phyloP scores from a whole-genome alignment of 2,888 invertebrate species.

The Scaptomyza cyrtandrae region DNA sequence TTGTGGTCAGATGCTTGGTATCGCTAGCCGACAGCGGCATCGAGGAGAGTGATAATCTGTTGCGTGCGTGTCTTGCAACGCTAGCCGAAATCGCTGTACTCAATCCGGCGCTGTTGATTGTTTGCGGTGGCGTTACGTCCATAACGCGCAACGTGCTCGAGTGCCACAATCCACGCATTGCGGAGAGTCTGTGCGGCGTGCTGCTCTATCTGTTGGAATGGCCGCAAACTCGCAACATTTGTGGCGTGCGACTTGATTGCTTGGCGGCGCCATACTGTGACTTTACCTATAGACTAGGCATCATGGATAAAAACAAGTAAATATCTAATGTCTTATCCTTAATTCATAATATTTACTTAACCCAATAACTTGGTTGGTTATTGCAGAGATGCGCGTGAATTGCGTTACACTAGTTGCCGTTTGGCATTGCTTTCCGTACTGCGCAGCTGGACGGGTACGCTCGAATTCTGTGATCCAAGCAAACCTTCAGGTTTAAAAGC shows the following conservation, averaged over 20 bases:
- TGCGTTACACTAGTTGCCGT: slow-evolving; percentile 93
- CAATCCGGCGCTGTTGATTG: slow-evolving; percentile 92
- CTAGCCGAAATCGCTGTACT: slow-evolving; percentile 95
- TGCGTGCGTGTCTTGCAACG: slow-evolving; percentile 93
- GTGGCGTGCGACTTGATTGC: slow-evolving; percentile 92
- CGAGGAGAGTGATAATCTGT: slow-evolving; percentile 91
- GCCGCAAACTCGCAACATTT: slow-evolving; percentile 91
- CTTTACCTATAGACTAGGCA: slow-evolving; percentile 91
- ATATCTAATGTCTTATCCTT: slow-evolving; percentile 17
- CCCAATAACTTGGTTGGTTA: no score
- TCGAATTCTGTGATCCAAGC: slow-evolving; percentile 93
- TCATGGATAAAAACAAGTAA: slow-evolving; percentile 90
- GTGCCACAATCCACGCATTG: slow-evolving; percentile 94
- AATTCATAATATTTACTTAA: neutral
- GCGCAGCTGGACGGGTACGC: slow-evolving; percentile 95
- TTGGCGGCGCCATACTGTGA: slow-evolving; percentile 97
- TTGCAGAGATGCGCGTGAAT: slow-evolving; percentile 90
- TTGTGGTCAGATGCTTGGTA: slow-evolving; percentile 91
- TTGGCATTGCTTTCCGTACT: slow-evolving; percentile 92
- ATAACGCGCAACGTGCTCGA: slow-evolving; percentile 93
- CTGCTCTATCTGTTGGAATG: slow-evolving; percentile 93
- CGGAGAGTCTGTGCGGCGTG: slow-evolving; percentile 95
- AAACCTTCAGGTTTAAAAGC: slow-evolving; percentile 91
- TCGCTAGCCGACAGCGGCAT: slow-evolving; percentile 92
- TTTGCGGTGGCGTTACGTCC: slow-evolving; percentile 93